Conservation (phyloP, 1,140 invertebrate species). For the Notospermus geniculatus region DNA sequence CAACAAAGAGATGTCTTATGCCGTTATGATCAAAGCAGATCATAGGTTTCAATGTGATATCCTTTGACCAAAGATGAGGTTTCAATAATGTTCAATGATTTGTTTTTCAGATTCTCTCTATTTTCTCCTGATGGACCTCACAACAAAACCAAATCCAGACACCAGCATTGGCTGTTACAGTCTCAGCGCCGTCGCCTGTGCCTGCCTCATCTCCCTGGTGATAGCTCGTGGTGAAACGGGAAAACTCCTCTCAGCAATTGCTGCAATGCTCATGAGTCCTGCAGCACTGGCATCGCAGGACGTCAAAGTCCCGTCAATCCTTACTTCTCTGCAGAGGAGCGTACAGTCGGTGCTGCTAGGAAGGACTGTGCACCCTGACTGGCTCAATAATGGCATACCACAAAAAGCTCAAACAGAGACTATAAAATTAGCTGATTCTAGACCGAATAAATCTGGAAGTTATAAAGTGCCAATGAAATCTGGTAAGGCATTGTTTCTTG, state of each 20-base stretch:
- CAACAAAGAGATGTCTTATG: too few relatives aligned
- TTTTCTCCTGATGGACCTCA: constrained; percentile 73
- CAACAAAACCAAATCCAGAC: constrained; percentile 56
- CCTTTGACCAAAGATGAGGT: neutral
- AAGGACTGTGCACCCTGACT: constrained; percentile 78
- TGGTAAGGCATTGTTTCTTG: too few relatives aligned
- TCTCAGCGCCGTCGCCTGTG: constrained; percentile 82
- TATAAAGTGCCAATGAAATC: too few relatives aligned
- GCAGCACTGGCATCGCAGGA: constrained; percentile 73
- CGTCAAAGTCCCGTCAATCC: constrained; percentile 78
- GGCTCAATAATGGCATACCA: constrained; percentile 83
- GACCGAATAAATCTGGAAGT: too few relatives aligned
- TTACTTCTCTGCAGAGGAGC: constrained; percentile 83
- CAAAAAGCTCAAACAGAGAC: constrained; percentile 72
- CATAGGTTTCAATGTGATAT: too few relatives aligned
- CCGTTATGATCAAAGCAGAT: too few relatives aligned
- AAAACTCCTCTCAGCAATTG: constrained; percentile 80
- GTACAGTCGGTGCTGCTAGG: constrained; percentile 84
- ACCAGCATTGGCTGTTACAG: constrained; percentile 37
- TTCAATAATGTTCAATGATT: constrained; percentile 4
- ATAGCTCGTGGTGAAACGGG: constrained; percentile 93
- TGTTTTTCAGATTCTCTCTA: constrained; percentile 69
- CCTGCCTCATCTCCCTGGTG: constrained; percentile 84
- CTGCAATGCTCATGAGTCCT: constrained; percentile 84
- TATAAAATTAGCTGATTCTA: constrained; percentile 41